Evolutionary conservation across 2,113 vertebrate species (phyloP), one percentile per base, ranked within the genome.

Genomic region (Oncorhynchus mykiss): DNA sequence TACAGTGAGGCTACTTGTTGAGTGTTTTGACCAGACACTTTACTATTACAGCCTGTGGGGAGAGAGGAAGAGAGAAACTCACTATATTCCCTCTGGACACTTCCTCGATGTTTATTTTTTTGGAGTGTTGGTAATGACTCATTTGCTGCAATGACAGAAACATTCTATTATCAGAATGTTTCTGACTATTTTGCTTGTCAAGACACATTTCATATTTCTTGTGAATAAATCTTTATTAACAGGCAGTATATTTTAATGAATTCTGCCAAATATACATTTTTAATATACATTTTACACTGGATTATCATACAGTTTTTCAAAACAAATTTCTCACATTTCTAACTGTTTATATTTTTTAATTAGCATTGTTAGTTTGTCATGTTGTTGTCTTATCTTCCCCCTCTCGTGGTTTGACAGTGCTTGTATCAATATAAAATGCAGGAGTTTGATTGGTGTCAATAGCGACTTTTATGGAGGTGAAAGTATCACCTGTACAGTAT

Each of bases 221-320:
- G 3, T 14, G 5, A 60, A 6, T 3, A 22, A 62, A 16, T 5
- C n/a, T 22, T 54, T 54, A 4, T 54, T 0, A 4, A 54, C 51
- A 54, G 5, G 16, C 39, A 48, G 16, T 25, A 24, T 14, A 24
- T 49, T 18, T 51, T 48, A 49, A 8, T 22, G 67, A 45, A 39
- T 12, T 16, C 16, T 24, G 22, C 29, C 4, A 49, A 45, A 70
- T 20, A 24, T 49, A 45, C 0, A n/a, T 49, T 31, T 49, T 54
- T 49, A 1, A 18, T 24, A 49, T 25, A 3, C 45, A n/a, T 70
- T 70, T 86, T 76, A 91, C 90, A 91, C 88, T 92, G 91, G 90
- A 91, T 84, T 72, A 74, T 73, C 39, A 69, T 14, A 66, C 18
- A 78, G 16, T 60, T 72, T 78, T 82, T 85, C 39, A 72, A 70